These are phyloP conservation scores for Epinotia bilunana DNA, from an alignment of 2,888 invertebrate species.

Conservation along the genomic window DNA sequence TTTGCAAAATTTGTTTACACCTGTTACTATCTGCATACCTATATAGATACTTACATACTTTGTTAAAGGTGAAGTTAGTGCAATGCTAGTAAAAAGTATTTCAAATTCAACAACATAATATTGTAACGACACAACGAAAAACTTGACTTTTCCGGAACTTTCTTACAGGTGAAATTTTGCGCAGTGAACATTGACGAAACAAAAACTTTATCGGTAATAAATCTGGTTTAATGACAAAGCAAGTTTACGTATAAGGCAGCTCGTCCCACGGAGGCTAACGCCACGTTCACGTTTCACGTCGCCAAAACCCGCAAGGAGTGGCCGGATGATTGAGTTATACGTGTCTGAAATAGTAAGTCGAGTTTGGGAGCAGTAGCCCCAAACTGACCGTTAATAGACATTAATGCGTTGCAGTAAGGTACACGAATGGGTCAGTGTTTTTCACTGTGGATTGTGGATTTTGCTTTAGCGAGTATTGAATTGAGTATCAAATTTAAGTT, in stretches of 20 bases:
- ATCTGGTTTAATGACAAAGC: slow-evolving; percentile 3
- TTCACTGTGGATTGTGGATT: too few relatives aligned
- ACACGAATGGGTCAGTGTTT: too few relatives aligned
- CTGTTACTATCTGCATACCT: too few relatives aligned
- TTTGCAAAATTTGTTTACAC: too few relatives aligned
- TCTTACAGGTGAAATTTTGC: not conserved
- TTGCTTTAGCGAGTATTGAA: too few relatives aligned
- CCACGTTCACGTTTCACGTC: not conserved
- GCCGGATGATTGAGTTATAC: slow-evolving; percentile 22
- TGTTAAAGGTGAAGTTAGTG: too few relatives aligned
- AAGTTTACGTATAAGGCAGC: slow-evolving; percentile 13
- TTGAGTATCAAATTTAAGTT: too few relatives aligned
- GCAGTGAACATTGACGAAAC: not conserved
- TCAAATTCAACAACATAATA: not conserved
- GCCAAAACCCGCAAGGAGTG: slow-evolving; percentile 30
- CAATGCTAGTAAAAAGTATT: too few relatives aligned
- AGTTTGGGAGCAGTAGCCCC: not conserved
- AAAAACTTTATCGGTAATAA: not conserved
- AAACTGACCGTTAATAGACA: too few relatives aligned
- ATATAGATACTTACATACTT: too few relatives aligned
- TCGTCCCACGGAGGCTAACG: slow-evolving; percentile 15
- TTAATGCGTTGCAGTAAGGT: too few relatives aligned
- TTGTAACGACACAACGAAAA: too few relatives aligned
- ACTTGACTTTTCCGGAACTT: not conserved
- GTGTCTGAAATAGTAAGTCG: slow-evolving; percentile 20